phyloP scores from a whole-genome alignment of 1,140 invertebrate genomes.

The Drosophila orena region DNA sequence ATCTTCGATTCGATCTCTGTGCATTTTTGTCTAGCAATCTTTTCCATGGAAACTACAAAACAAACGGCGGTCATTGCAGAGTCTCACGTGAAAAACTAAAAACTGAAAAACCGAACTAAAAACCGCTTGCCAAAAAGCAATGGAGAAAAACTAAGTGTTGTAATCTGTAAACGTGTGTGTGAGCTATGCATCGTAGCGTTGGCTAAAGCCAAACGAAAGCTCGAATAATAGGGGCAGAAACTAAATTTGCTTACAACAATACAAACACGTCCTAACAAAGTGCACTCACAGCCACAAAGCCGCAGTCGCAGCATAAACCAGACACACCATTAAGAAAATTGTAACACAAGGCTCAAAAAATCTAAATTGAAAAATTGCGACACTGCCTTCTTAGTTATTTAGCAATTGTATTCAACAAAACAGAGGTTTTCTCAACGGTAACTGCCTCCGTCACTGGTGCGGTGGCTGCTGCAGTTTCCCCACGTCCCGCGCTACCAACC shows the following conservation, averaged over 20 bases:
- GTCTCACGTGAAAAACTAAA: constrained; percentile 5
- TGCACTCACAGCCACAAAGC: constrained; percentile 21
- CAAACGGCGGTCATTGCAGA: constrained; percentile 17
- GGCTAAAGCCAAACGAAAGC: constrained; percentile 40
- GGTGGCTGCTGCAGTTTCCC: constrained; percentile 8
- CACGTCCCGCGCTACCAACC: constrained; percentile 1
- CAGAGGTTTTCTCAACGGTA: constrained; percentile 56
- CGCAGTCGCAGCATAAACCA: constrained; percentile 23
- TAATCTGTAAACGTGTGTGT: constrained; percentile 52
- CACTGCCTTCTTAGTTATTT: constrained; percentile 61
- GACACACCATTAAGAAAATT: constrained; percentile 48
- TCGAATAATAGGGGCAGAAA: constrained; percentile 47
- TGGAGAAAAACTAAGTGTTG: constrained; percentile 50
- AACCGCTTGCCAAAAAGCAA: constrained; percentile 31
- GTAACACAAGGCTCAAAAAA: constrained; percentile 64
- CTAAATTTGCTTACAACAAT: constrained; percentile 31
- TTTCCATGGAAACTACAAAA: constrained; percentile 10
- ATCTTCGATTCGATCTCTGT: constrained; percentile 24
- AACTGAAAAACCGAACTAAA: constrained; percentile 23
- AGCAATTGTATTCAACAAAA: constrained; percentile 64
- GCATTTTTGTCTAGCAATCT: constrained; percentile 10
- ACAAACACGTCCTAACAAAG: constrained; percentile 43
- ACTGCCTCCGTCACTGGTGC: neutral
- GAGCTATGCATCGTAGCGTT: constrained; percentile 21
- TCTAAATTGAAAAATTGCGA: constrained; percentile 74